These are phyloP conservation scores for Macrobrachium nipponense DNA, from an alignment of 1,140 invertebrate genomes.

Conservation along the genomic window DNA sequence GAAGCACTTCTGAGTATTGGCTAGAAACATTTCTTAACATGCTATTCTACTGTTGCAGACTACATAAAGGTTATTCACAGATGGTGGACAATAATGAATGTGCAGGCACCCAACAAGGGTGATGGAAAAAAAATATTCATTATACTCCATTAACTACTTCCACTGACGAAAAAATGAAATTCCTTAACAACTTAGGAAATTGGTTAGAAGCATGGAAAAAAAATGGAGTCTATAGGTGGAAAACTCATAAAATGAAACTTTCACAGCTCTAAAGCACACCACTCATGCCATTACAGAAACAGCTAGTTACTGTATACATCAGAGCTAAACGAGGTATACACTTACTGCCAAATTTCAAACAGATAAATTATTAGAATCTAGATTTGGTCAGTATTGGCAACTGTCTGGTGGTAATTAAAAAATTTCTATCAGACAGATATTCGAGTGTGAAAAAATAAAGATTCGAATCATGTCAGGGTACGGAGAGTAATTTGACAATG, in stretches of 20 bases:
- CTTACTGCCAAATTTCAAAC: conserved; percentile 25
- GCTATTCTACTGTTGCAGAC: no score
- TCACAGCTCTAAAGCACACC: conserved; percentile 18
- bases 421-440: conserved; percentile 15
- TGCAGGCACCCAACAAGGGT: no score
- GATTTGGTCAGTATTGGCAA: neutral
- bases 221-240: conserved; percentile 17
- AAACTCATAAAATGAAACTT: conserved; percentile 19
- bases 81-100: no score
- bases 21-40: no score
- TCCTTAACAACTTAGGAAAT: neutral
- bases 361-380: neutral
- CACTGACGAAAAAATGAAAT: conserved; percentile 11
- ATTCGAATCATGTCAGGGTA: conserved; percentile 2
- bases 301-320: neutral
- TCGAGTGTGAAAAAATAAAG: conserved; percentile 22
- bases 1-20: no score
- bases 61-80: no score
- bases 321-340: neutral
- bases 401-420: no score
- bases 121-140: no score
- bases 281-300: conserved; percentile 17
- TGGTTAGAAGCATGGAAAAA: conserved; percentile 19
- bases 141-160: no score
- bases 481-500: neutral